These are phyloP conservation scores for Leptinotarsa haldemani DNA, from an alignment of 2,888 invertebrate species.

Conservation along the genomic window DNA sequence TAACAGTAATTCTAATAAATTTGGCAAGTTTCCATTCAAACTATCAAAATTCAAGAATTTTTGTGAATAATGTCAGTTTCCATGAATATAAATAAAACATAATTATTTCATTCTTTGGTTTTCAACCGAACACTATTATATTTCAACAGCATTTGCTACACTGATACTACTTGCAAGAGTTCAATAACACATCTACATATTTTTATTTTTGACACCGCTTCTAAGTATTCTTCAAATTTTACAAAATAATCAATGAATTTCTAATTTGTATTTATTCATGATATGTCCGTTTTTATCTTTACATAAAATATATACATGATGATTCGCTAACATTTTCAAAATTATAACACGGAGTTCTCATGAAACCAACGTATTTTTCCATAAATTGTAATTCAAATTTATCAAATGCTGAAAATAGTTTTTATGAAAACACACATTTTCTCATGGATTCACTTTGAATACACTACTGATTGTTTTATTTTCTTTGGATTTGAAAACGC, in stretches of 20 bases:
- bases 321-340: constrained; percentile 18
- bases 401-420: neutral
- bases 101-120: neutral
- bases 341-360: neutral
- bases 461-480: neutral
- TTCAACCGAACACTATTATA: constrained; percentile 3
- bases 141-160: constrained; percentile 15
- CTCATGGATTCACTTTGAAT: constrained; percentile 1
- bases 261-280: constrained; percentile 54
- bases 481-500: neutral
- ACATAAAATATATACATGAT: constrained; percentile 48
- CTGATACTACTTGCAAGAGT: constrained; percentile 34
- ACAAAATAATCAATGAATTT: constrained; percentile 38
- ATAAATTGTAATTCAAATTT: neutral
- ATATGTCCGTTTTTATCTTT: constrained; percentile 62
- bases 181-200: constrained; percentile 39
- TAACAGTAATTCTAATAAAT: neutral
- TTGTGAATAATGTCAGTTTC: neutral
- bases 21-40: constrained; percentile 1
- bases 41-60: constrained; percentile 1
- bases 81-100: neutral
- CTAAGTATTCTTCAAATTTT: constrained; percentile 42
- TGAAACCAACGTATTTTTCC: neutral
- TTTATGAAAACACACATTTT: neutral
- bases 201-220: constrained; percentile 42